Percentiles rank a stretch among this genome's conserved stretches.
Conservation (phyloP, 2,113 vertebrate genomes). For the Psittacus erithacus region DNA sequence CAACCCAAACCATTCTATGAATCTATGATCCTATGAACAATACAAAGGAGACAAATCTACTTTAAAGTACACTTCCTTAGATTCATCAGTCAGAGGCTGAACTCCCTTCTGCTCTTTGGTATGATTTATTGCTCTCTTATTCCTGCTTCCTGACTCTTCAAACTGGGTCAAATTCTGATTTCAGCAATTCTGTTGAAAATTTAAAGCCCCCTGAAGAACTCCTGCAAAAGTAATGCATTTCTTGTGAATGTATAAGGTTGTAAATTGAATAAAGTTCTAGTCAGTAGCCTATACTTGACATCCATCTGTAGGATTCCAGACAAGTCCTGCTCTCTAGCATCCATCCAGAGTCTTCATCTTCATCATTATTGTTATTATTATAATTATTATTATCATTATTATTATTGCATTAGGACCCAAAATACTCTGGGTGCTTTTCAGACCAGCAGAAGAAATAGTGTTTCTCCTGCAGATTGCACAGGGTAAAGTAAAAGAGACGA, state of each 20-base stretch:
- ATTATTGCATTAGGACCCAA: neutral
- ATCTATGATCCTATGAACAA: neutral
- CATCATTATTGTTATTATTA: neutral
- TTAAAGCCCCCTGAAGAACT: neutral
- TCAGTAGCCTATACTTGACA: neutral
- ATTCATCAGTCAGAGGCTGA: neutral
- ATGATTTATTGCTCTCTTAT: neutral
- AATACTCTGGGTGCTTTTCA: neutral
- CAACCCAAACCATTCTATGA: neutral
- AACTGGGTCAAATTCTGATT: neutral
- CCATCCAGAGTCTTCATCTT: neutral
- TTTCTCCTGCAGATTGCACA: neutral
- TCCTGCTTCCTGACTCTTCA: neutral
- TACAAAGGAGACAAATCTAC: neutral
- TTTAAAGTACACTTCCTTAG: neutral
- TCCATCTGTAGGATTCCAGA: neutral
- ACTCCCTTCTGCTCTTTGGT: neutral
- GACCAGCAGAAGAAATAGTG: neutral
- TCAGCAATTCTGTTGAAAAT: constrained; percentile 19
- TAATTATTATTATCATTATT: neutral
- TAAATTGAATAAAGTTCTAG: neutral
- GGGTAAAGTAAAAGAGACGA: neutral
- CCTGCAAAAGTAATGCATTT: neutral
- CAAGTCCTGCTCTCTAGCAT: neutral
- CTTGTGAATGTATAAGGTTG: neutral